These are phyloP conservation scores for Synanthedon myopaeformis DNA, from an alignment of 2,888 invertebrate species.

Conservation along the genomic window DNA sequence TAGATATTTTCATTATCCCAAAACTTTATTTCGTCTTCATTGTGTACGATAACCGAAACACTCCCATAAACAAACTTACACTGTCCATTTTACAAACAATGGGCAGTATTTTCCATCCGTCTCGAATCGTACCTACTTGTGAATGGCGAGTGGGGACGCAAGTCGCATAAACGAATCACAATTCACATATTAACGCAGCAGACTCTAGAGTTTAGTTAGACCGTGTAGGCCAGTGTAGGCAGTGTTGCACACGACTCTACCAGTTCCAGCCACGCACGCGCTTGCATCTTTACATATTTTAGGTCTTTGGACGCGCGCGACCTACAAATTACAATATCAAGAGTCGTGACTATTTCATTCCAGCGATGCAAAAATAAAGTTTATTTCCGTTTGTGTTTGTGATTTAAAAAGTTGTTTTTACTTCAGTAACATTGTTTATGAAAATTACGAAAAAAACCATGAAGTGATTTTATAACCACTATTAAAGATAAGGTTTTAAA, in stretches of 20 bases:
- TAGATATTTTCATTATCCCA: too few species aligned
- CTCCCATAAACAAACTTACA: too few species aligned
- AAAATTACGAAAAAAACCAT: not conserved
- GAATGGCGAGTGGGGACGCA: slow-evolving; percentile 9
- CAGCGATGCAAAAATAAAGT: not conserved
- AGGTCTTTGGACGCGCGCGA: not conserved
- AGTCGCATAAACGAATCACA: not conserved
- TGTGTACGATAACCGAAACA: too few species aligned
- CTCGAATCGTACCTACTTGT: slow-evolving; percentile 12
- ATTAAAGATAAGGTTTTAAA: slow-evolving; percentile 31
- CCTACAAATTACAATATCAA: not conserved
- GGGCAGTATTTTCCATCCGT: not conserved
- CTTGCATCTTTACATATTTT: not conserved
- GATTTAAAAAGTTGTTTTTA: not conserved
- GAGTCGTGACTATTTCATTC: not conserved
- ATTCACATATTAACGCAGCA: too few species aligned
- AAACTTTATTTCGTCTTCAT: too few species aligned
- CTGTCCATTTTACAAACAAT: too few species aligned
- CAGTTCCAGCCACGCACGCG: slow-evolving; percentile 23
- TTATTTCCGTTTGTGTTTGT: not conserved
- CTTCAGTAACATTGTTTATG: not conserved
- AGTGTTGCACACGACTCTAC: slow-evolving; percentile 30
- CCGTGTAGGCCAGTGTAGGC: slow-evolving; percentile 7
- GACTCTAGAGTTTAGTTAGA: slow-evolving; percentile 3
- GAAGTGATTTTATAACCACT: not conserved